Evolutionary conservation across 2,888 invertebrate genomes (phyloP), one percentile per base, ranked within the genome.

Genomic region (Amiota communis): DNA sequence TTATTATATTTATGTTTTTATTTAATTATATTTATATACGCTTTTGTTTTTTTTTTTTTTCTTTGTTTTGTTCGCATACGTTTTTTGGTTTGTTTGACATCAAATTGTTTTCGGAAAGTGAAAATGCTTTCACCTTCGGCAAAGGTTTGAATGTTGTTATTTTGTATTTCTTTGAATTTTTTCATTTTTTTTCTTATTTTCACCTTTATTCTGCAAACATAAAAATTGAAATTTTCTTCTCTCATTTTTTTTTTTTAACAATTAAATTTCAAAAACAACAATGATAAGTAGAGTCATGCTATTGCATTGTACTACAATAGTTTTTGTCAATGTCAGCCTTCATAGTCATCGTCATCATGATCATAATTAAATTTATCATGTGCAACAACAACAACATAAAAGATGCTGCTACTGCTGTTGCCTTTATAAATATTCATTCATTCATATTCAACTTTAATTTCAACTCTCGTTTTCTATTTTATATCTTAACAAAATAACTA

Each of bases 71-170:
- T 79, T 79, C 72, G 80, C 80, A 74, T 76, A 57, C 68, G 57
- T 51, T n/a, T n/a, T n/a, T n/a, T n/a, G n/a, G n/a, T n/a, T 75
- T 81, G 79, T 81, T 79, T 81, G 80, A 82, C 80, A 83, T 78
- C 72, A 85, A 85, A 83, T 82, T 79, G 81, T 71, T 84, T 82
- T 83, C 67, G 77, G 84, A 86, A 86, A 86, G 86, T 86, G 86
- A 86, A 86, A 86, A 86, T 86, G 86, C 86, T 86, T 86, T 86
- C 86, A 86, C 86, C 86, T 86, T 86, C 81, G 79, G 75, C 84
- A 77, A 36, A 36, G 36, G 36, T 36, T 36, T 36, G 36, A 6
- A 36, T 36, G 23, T 6, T 36, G 2, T 36, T 36, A n/a, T n/a
- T 36, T 36, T 36, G 36, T 36, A 2, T 36, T 36, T 36, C 36